phyloP scores from a whole-genome alignment of 2,113 vertebrate species.

The Indicator maculatus region DNA sequence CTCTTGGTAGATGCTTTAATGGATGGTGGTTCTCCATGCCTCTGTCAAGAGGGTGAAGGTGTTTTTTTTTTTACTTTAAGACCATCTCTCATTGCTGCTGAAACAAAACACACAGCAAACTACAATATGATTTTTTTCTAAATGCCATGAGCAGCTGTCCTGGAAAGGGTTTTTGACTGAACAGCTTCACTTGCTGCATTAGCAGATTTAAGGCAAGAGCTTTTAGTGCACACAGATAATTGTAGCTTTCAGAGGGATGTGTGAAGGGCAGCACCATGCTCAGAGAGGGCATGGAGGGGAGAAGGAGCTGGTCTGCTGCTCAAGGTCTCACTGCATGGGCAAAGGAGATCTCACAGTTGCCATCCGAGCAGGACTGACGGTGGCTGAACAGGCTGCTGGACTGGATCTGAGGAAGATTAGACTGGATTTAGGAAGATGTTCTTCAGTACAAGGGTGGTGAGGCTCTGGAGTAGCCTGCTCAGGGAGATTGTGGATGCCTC shows the following conservation, averaged over 20 bases:
- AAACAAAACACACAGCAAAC: background rate
- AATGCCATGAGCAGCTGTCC: background rate
- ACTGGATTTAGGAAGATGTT: no score
- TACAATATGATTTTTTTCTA: background rate
- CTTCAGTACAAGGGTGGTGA: no score
- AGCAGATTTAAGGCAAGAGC: background rate
- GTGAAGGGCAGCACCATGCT: background rate
- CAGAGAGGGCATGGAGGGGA: background rate
- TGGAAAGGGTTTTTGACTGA: background rate
- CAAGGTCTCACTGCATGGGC: fast-evolving
- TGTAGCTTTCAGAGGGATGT: background rate
- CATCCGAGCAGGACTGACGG: background rate
- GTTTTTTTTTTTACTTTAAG: background rate
- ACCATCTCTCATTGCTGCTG: background rate
- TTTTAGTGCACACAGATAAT: background rate
- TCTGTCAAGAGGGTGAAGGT: background rate
- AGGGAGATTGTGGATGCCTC: no score
- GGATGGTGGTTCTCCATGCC: background rate
- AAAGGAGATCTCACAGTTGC: background rate
- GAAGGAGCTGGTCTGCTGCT: background rate
- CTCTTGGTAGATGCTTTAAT: background rate
- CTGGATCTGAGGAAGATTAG: no score
- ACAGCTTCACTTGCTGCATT: background rate
- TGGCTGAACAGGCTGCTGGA: background rate
- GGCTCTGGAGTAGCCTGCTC: no score